These are phyloP conservation scores for Coremacera marginata DNA, from an alignment of 2,888 invertebrate genomes.

Conservation along the genomic window DNA sequence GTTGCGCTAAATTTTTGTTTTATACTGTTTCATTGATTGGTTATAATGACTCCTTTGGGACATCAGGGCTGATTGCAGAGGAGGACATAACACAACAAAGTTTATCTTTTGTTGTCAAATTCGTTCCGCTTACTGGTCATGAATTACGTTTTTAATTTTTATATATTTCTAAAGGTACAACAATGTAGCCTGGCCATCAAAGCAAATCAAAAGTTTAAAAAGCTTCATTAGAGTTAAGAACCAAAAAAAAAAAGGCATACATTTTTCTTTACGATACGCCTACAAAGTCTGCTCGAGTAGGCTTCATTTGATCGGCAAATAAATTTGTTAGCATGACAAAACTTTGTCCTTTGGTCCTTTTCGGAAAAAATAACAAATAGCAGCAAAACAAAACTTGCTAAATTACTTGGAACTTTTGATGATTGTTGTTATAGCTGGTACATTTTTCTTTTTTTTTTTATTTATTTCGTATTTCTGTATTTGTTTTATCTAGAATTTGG, in stretches of 20 bases:
- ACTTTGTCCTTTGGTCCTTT: not conserved
- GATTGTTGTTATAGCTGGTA: not conserved
- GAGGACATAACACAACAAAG: not conserved
- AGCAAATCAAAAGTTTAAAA: not conserved
- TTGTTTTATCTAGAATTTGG: not conserved
- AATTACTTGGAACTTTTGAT: not conserved
- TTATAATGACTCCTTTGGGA: not conserved
- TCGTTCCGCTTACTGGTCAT: not conserved
- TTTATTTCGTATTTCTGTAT: not conserved
- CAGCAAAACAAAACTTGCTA: not conserved
- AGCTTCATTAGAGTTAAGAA: not conserved
- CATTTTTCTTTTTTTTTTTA: not conserved
- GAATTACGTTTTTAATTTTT: not conserved
- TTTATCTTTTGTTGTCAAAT: not conserved
- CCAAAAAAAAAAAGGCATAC: not conserved
- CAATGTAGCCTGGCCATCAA: not conserved
- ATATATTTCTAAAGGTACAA: not conserved
- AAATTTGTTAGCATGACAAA: conserved; percentile 22
- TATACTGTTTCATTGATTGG: no score
- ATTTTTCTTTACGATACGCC: not conserved
- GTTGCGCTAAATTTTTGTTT: no score
- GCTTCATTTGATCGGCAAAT: conserved; percentile 18
- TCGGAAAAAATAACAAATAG: no score
- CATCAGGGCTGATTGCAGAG: not conserved
- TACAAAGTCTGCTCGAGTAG: no score